Percentiles rank a stretch among this genome's conserved stretches.
Conservation (phyloP, 2,113 vertebrate species). For the Psettodes erumei region DNA sequence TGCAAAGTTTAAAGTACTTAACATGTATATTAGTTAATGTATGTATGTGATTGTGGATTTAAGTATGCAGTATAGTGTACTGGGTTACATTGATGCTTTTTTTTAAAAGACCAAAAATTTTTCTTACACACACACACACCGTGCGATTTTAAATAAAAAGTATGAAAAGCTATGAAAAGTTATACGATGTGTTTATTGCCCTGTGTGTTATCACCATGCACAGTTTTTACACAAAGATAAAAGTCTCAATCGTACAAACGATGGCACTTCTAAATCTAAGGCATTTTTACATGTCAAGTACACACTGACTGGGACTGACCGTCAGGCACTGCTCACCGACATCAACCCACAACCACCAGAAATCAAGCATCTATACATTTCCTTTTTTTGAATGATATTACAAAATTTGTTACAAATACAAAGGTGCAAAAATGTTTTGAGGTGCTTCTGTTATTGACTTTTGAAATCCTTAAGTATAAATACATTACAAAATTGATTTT, state of each 20-base stretch:
- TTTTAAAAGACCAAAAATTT: slow-evolving; percentile 32
- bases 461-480: slow-evolving; percentile 13
- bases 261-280: slow-evolving; percentile 44
- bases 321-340: slow-evolving; percentile 15
- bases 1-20: slow-evolving; percentile 52
- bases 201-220: slow-evolving; percentile 24
- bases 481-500: neutral
- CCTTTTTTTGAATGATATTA: slow-evolving; percentile 1
- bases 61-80: neutral
- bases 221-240: slow-evolving; percentile 8
- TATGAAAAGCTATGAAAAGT: slow-evolving; percentile 71
- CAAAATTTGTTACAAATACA: neutral
- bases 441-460: neutral
- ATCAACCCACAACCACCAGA: neutral
- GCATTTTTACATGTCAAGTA: slow-evolving; percentile 16
- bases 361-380: slow-evolving; percentile 1
- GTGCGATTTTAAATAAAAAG: slow-evolving; percentile 30
- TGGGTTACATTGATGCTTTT: slow-evolving; percentile 1
- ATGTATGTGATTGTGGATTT: neutral
- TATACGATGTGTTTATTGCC: slow-evolving; percentile 12
- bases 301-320: slow-evolving; percentile 15
- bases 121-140: slow-evolving; percentile 11
- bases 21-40: neutral
- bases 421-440: neutral
- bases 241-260: slow-evolving; percentile 26